These are phyloP conservation scores for Acleris laterana DNA, from an alignment of 2,888 invertebrate species.

Conservation along the genomic window DNA sequence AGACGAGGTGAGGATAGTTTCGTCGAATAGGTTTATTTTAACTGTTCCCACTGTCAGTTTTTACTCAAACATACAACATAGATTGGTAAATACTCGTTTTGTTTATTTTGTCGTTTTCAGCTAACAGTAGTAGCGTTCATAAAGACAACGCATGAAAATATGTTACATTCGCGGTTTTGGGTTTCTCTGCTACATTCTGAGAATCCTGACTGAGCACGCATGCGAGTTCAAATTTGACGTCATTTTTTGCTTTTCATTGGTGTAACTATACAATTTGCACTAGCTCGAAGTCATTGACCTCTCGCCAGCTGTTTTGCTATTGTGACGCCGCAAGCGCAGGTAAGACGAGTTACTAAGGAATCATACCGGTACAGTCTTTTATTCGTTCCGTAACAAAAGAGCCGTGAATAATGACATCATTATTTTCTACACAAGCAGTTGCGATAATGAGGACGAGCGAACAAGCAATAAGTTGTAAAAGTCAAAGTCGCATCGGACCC, in stretches of 20 bases:
- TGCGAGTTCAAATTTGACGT: constrained; percentile 61
- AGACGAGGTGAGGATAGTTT: not conserved
- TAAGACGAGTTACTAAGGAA: constrained; percentile 73
- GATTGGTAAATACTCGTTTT: too few species aligned
- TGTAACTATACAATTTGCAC: constrained; percentile 81
- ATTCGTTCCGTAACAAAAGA: constrained; percentile 76
- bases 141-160: constrained; percentile 53
- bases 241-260: constrained; percentile 71
- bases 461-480: constrained; percentile 53
- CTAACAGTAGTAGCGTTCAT: constrained; percentile 7
- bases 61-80: too few species aligned
- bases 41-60: too few species aligned
- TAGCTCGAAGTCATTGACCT: constrained; percentile 76
- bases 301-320: constrained; percentile 79
- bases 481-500: constrained; percentile 39
- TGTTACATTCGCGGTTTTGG: constrained; percentile 62
- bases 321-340: constrained; percentile 66
- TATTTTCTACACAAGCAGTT: constrained; percentile 63
- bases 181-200: constrained; percentile 54
- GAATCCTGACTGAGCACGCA: constrained; percentile 57
- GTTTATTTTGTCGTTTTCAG: too few species aligned
- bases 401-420: constrained; percentile 78
- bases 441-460: constrained; percentile 59
- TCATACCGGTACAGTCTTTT: constrained; percentile 71
- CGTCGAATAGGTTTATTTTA: too few species aligned